Evolutionary conservation across 1,140 invertebrate species (phyloP).

Genomic region (Dendroctonus valens): DNA sequence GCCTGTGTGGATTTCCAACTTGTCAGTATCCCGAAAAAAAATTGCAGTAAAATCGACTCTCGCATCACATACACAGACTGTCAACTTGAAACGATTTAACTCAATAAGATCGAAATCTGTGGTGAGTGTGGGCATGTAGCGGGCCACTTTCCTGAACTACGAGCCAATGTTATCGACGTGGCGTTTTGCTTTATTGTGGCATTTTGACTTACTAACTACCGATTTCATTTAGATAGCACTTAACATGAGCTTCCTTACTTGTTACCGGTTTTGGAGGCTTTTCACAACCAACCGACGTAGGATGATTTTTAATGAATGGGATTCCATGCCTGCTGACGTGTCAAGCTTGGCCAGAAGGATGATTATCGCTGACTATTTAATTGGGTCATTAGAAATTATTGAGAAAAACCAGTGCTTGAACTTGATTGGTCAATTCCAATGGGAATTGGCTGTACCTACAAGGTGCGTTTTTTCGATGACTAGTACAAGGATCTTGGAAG

Average conservation of each 20-base stretch:
- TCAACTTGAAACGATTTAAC: conserved; percentile 15
- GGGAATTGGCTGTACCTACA: too few relatives aligned
- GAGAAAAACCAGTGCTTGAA: too few relatives aligned
- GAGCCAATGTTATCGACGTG: conserved; percentile 4
- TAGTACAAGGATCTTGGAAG: too few relatives aligned
- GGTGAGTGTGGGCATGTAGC: conserved; percentile 7
- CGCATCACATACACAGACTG: conserved; percentile 7
- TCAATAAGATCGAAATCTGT: conserved; percentile 19
- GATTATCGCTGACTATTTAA: too few relatives aligned
- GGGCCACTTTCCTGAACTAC: conserved; percentile 4
- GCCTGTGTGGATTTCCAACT: too few relatives aligned
- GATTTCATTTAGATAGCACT: conserved; percentile 39
- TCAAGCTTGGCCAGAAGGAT: too few relatives aligned
- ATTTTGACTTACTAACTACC: conserved; percentile 35
- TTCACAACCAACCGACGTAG: too few relatives aligned
- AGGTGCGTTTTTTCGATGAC: too few relatives aligned
- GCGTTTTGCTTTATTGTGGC: conserved; percentile 23
- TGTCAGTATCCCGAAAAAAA: too few relatives aligned
- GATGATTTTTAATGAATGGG: conserved; percentile 20
- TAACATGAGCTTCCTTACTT: conserved; percentile 14
- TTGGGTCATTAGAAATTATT: too few relatives aligned
- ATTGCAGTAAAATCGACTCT: neutral
- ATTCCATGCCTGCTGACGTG: neutral
- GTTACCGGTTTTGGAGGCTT: conserved; percentile 10
- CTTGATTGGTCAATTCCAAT: too few relatives aligned